Evolutionary conservation across 1,140 invertebrate species (phyloP).

Genomic region (Andricus grossulariae): DNA sequence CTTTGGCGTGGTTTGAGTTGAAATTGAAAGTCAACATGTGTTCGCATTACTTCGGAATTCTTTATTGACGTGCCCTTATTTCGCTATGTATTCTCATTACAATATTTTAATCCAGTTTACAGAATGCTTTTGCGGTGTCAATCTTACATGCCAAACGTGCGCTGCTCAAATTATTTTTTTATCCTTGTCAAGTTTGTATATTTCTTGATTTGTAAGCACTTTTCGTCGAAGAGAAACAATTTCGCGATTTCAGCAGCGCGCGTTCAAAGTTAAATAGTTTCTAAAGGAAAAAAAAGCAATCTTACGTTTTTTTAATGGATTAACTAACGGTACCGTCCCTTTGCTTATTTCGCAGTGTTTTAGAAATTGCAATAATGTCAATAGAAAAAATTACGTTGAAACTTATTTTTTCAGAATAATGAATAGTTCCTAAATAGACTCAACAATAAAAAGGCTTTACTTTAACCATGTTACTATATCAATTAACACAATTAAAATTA

Average conservation of each 20-base stretch:
- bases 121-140: background rate
- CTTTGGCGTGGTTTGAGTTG: too few relatives aligned
- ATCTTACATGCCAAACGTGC: background rate
- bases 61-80: too few relatives aligned
- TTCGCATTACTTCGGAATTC: too few relatives aligned
- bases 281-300: background rate
- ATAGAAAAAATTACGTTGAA: conserved; percentile 26
- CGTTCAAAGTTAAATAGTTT: background rate
- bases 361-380: conserved; percentile 19
- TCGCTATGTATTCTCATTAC: background rate
- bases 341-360: conserved; percentile 14
- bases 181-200: background rate
- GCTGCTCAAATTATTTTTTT: background rate
- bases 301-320: conserved; percentile 34
- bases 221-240: background rate
- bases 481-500: too few relatives aligned
- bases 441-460: background rate
- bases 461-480: too few relatives aligned
- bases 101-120: conserved; percentile 7
- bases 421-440: conserved; percentile 17
- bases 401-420: background rate
- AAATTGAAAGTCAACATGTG: too few relatives aligned
- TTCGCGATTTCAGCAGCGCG: too few relatives aligned
- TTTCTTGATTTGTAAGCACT: background rate
- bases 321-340: conserved; percentile 37